Evolutionary conservation across 2,113 vertebrate species (phyloP).

Genomic region (Rafetus swinhoei): DNA sequence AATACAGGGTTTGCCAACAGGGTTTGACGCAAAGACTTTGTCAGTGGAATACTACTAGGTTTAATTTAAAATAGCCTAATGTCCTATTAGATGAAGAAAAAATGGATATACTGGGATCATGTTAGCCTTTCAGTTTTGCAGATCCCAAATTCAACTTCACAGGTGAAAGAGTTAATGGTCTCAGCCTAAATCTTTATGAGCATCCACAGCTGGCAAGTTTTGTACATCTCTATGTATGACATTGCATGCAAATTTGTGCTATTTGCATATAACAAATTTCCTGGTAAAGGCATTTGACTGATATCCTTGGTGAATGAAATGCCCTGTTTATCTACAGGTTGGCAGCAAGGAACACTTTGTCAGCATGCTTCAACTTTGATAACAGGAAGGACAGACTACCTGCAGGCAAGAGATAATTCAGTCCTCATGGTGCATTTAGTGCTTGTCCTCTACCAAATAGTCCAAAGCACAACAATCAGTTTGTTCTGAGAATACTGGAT

Average conservation of each 20-base stretch:
- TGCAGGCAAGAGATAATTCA: background rate
- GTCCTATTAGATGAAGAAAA: background rate
- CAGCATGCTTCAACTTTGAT: background rate
- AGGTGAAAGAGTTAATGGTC: background rate
- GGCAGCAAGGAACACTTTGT: background rate
- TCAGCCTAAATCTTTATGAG: background rate
- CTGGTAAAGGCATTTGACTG: background rate
- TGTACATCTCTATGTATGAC: background rate
- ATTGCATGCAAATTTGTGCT: background rate
- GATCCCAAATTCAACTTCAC: background rate
- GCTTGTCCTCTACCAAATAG: background rate
- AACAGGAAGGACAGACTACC: background rate
- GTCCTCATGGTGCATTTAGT: background rate
- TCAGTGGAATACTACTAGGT: background rate
- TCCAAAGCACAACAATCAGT: background rate
- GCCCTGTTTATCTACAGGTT: background rate
- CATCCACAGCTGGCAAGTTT: background rate
- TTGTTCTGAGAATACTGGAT: background rate
- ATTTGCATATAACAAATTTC: background rate
- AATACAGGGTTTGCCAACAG: background rate
- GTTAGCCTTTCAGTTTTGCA: background rate
- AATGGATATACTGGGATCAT: background rate
- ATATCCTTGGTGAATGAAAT: background rate
- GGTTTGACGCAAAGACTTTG: background rate
- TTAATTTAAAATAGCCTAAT: background rate